Base-by-base conservation (phyloP, 2,888 invertebrate genomes). In the Campaea margaritaria region DNA sequence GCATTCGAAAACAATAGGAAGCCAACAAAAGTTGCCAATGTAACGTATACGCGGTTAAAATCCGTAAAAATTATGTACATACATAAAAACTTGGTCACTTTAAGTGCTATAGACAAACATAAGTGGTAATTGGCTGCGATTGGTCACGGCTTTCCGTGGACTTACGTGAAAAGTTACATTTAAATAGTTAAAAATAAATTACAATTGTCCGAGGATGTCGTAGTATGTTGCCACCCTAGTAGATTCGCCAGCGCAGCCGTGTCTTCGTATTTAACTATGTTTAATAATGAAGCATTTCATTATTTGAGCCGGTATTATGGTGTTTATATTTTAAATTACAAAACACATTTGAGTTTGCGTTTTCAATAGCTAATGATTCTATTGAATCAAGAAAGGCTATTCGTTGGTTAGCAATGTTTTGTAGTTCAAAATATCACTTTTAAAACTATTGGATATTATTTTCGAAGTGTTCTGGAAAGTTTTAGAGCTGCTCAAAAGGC, bases 11-110 rank as follows among this genome's bases (percentile, higher is more conserved):
- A 79, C 74, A 76, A 74, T 68, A 59, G 45, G n/a, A 36, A 1
- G 42, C n/a, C 2, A 31, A 64, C 56, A 58, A 54, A 65, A 65
- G 49, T 59, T 54, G 62, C 62, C 51, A 64, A 75, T 74, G 67
- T 77, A 68, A 80, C 65, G 67, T 72, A 81, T 79, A 74, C 58
- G 53, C 62, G 52, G 58, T 70, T 74, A 81, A 81, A 63, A 75
- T 57, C 72, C 86, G 81, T 85, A 76, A 81, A 87, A 87, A 74
- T 74, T 85, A 87, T 87, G 87, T 77, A 73, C 84, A 85, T 85
- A 81, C 55, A 67, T 73, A 73, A 74, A 69, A 51, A 57, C 42
- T 61, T 58, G 70, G 61, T 70, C 72, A 74, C 64, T 68, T 74
- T 64, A 72, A 76, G 65, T 66, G 70, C 52, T 63, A 76, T 81